Conservation (phyloP, 2,113 vertebrate genomes). For the Sebastes schlegelii region DNA sequence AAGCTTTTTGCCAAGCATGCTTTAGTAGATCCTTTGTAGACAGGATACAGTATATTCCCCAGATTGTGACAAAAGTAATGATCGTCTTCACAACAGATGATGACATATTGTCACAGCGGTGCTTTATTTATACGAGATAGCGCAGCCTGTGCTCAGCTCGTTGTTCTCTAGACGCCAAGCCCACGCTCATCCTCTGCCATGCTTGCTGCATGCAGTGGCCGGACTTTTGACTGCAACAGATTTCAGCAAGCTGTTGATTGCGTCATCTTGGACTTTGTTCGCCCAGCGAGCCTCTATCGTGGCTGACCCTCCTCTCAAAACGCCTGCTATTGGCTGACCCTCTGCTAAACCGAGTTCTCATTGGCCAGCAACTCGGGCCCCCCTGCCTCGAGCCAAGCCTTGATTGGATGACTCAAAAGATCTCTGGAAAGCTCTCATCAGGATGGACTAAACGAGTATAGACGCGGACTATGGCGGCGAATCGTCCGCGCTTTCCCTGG, state of each 20-base stretch:
- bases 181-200: constrained; percentile 21
- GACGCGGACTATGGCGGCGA: constrained; percentile 66
- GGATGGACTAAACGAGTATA: constrained; percentile 65
- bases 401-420: constrained; percentile 74
- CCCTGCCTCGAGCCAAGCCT: constrained; percentile 63
- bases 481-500: constrained; percentile 52
- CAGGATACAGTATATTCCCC: constrained; percentile 12
- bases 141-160: neutral
- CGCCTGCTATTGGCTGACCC: constrained; percentile 77
- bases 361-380: constrained; percentile 64
- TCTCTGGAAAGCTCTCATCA: constrained; percentile 71
- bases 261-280: constrained; percentile 73
- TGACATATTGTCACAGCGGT: constrained; percentile 3
- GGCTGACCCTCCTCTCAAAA: constrained; percentile 72
- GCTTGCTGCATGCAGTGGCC: constrained; percentile 61
- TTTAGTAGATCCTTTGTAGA: constrained; percentile 56
- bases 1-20: constrained; percentile 40
- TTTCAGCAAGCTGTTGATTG: constrained; percentile 83
- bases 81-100: constrained; percentile 35
- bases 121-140: constrained; percentile 25
- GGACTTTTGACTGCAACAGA: constrained; percentile 80
- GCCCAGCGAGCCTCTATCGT: constrained; percentile 63
- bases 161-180: constrained; percentile 18
- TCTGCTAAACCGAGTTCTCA: constrained; percentile 51
- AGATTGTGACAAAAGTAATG: constrained; percentile 53